Conservation (phyloP, 2,888 invertebrate genomes). For the Dioctria rufipes region DNA sequence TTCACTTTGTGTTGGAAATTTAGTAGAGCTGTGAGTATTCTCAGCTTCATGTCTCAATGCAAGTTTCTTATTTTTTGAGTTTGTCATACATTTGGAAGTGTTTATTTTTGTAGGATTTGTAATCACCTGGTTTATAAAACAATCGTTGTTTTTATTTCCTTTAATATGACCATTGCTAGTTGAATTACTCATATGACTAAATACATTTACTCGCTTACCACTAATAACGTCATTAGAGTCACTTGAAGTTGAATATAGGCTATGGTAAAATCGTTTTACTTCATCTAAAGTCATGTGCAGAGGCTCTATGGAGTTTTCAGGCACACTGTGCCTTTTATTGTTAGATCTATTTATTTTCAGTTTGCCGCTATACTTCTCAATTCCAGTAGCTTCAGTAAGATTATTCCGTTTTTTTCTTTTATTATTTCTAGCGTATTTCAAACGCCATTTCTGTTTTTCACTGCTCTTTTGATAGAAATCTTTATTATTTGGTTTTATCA, state of each 20-base stretch:
- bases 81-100: conserved; percentile 28
- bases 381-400: conserved; percentile 64
- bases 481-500: conserved; percentile 75
- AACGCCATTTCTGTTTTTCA: conserved; percentile 60
- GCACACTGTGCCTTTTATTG: conserved; percentile 79
- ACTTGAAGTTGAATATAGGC: conserved; percentile 84
- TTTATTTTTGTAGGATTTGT: conserved; percentile 20
- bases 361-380: conserved; percentile 60
- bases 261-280: conserved; percentile 87
- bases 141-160: conserved; percentile 15
- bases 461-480: conserved; percentile 44
- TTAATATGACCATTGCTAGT: conserved; percentile 27
- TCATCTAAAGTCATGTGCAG: conserved; percentile 89
- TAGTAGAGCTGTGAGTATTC: conserved; percentile 59
- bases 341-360: conserved; percentile 15
- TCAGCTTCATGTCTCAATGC: conserved; percentile 32
- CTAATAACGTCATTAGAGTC: conserved; percentile 75
- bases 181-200: conserved; percentile 34
- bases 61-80: conserved; percentile 62
- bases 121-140: conserved; percentile 33
- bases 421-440: conserved; percentile 66
- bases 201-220: conserved; percentile 30
- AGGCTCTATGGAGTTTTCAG: conserved; percentile 79
- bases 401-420: conserved; percentile 69
- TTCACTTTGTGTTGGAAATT: conserved; percentile 67